Evolutionary conservation across 1,140 invertebrate genomes (phyloP).

Genomic region (Camponotus floridanus): DNA sequence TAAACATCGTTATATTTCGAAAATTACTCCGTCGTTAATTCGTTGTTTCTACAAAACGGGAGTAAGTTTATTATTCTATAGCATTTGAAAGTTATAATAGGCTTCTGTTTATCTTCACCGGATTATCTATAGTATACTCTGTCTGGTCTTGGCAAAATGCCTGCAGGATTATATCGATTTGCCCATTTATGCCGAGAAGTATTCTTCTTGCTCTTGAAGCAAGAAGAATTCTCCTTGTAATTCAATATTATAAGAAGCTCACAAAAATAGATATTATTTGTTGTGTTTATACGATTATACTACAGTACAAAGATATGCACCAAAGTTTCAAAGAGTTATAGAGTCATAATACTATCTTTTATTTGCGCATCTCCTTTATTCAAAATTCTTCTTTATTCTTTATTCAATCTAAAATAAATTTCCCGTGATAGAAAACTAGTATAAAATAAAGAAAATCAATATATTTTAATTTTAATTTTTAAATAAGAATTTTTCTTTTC

Average conservation of each 20-base stretch:
- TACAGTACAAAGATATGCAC: background rate
- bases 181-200: conserved; percentile 10
- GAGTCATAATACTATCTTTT: background rate
- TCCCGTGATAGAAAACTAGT: too few relatives aligned
- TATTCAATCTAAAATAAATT: too few relatives aligned
- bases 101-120: conserved; percentile 36
- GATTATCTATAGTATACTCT: conserved; percentile 37
- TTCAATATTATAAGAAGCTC: background rate
- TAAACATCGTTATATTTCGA: conserved; percentile 40
- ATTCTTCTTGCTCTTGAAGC: background rate
- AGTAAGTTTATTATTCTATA: conserved; percentile 51
- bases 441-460: too few relatives aligned
- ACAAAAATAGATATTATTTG: background rate
- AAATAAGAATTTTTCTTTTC: too few relatives aligned
- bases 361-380: too few relatives aligned
- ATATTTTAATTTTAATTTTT: too few relatives aligned
- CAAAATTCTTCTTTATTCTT: too few relatives aligned
- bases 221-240: background rate
- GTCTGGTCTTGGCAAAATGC: conserved; percentile 5
- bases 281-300: background rate
- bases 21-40: conserved; percentile 43
- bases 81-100: conserved; percentile 49
- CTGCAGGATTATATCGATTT: conserved; percentile 27
- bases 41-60: background rate
- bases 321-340: background rate